Evolutionary conservation across 2,113 vertebrate species (phyloP).

Genomic region (Bostrychus sinensis): DNA sequence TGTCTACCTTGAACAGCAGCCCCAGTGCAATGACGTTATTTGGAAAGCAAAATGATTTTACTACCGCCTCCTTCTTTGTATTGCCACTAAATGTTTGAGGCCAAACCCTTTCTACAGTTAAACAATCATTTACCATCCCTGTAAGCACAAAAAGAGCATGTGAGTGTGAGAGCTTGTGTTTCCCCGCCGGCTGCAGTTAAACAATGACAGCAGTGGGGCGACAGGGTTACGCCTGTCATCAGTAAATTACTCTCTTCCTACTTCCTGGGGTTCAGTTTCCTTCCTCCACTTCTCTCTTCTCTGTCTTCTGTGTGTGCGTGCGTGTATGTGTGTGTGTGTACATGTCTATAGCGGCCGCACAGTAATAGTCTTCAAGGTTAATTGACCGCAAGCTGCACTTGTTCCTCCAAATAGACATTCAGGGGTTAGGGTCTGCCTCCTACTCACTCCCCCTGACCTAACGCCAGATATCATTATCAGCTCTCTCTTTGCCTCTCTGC

Average conservation of each 20-base stretch:
- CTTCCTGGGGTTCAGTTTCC: slow-evolving; percentile 23
- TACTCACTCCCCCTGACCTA: slow-evolving; percentile 42
- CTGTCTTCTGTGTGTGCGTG: not conserved
- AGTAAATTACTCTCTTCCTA: slow-evolving; percentile 61
- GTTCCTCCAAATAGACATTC: slow-evolving; percentile 66
- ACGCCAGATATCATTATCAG: slow-evolving; percentile 55
- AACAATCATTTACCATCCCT: not conserved
- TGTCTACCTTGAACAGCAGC: not conserved
- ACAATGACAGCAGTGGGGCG: slow-evolving; percentile 41
- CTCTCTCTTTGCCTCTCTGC: slow-evolving; percentile 8
- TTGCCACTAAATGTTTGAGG: no score
- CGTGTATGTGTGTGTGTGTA: slow-evolving; percentile 15
- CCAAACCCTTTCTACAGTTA: not conserved
- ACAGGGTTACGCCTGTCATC: slow-evolving; percentile 41
- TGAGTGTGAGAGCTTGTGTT: slow-evolving; percentile 30
- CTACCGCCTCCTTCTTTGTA: no score
- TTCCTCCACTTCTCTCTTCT: not conserved
- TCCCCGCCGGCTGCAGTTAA: slow-evolving; percentile 51
- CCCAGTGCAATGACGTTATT: not conserved
- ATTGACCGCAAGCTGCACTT: slow-evolving; percentile 67
- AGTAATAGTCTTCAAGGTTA: slow-evolving; percentile 66
- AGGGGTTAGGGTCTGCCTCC: slow-evolving; percentile 47
- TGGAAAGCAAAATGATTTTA: not conserved
- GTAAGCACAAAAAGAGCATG: not conserved
- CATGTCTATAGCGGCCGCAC: slow-evolving; percentile 28